Conservation (phyloP, 2,113 vertebrate species). For the Pungitius pungitius region DNA sequence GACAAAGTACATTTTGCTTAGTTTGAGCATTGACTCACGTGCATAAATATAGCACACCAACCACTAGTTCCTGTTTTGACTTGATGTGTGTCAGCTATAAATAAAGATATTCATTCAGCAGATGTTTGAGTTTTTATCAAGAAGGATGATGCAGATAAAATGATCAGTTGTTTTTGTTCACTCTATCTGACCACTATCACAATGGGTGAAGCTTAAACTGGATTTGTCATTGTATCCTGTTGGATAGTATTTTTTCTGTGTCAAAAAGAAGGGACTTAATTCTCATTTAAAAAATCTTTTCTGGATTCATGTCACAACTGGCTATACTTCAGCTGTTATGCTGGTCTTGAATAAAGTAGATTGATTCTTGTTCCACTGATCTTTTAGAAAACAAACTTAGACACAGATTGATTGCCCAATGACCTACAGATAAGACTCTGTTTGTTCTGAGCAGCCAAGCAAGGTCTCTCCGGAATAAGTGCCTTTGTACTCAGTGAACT, state of each 20-base stretch:
- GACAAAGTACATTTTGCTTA: slow-evolving; percentile 13
- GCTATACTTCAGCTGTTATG: slow-evolving; percentile 25
- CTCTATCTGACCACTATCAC: slow-evolving; percentile 1
- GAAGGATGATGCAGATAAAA: background rate
- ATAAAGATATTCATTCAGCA: slow-evolving; percentile 26
- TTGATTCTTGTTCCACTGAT: background rate
- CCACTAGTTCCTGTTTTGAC: slow-evolving; percentile 26
- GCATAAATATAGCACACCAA: slow-evolving; percentile 26
- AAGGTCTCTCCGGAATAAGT: slow-evolving; percentile 10
- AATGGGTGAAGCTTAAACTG: background rate
- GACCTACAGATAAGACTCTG: slow-evolving; percentile 17
- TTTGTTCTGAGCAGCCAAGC: slow-evolving; percentile 21
- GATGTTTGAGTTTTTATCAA: slow-evolving; percentile 19
- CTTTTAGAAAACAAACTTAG: background rate
- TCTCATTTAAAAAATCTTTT: background rate
- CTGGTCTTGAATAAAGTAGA: background rate
- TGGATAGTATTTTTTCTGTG: background rate
- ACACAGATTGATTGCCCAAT: background rate
- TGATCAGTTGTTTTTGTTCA: slow-evolving; percentile 2
- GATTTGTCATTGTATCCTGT: background rate
- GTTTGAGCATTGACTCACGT: background rate
- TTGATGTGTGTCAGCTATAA: slow-evolving; percentile 26
- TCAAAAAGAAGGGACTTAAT: background rate
- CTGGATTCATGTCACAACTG: background rate
- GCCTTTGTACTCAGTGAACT: slow-evolving; percentile 7